Conservation (phyloP, 1,140 invertebrate genomes). For the Heliconius melpomene region DNA sequence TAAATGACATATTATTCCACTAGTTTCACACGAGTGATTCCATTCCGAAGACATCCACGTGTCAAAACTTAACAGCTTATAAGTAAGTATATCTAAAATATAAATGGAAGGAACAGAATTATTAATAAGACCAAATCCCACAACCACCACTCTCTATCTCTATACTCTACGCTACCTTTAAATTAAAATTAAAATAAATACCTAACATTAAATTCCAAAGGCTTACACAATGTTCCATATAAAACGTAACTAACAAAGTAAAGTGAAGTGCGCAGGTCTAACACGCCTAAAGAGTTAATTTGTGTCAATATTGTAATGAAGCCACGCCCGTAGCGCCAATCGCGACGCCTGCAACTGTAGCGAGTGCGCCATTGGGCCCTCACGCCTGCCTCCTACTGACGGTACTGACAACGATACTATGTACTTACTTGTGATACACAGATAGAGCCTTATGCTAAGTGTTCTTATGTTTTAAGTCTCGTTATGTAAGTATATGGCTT, state of each 20-base stretch:
- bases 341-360: neutral
- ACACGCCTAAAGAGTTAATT: conserved; percentile 7
- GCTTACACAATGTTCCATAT: neutral
- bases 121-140: too few species aligned
- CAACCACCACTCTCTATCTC: neutral
- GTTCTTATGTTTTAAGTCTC: too few species aligned
- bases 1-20: too few species aligned
- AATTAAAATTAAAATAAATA: neutral
- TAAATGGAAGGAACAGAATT: too few species aligned
- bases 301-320: conserved; percentile 10
- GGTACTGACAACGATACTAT: neutral
- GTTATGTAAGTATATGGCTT: too few species aligned
- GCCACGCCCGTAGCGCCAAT: neutral
- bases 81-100: too few species aligned
- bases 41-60: too few species aligned
- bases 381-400: neutral
- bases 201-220: neutral
- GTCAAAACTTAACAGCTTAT: too few species aligned
- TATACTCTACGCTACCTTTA: neutral
- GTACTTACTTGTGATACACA: neutral
- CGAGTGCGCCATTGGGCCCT: neutral
- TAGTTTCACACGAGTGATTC: too few species aligned
- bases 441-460: neutral
- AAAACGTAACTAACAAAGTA: neutral
- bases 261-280: neutral